Evolutionary conservation across 2,113 vertebrate species (phyloP).

Genomic region (Laticauda laticaudata): DNA sequence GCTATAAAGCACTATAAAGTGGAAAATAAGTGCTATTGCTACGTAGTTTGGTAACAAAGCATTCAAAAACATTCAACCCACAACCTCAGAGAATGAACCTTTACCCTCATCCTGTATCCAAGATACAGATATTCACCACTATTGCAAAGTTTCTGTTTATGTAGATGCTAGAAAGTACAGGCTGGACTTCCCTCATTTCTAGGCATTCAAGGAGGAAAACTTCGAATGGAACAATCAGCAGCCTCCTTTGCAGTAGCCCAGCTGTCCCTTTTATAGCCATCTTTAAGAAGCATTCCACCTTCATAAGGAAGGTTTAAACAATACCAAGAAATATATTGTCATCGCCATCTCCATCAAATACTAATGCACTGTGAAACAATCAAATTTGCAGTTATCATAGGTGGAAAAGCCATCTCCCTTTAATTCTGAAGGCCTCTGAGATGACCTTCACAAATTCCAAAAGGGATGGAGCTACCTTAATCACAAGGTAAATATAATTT

Average conservation of each 20-base stretch:
- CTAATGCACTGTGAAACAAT: neutral
- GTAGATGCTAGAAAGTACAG: neutral
- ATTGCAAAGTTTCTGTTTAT: neutral
- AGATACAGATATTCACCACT: no score
- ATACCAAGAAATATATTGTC: neutral
- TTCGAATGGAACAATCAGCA: neutral
- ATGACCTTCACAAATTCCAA: neutral
- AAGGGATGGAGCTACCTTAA: neutral
- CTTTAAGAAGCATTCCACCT: neutral
- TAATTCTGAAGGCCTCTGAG: neutral
- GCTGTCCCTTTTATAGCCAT: neutral
- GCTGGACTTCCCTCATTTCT: neutral
- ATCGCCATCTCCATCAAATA: neutral
- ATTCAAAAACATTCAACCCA: no score
- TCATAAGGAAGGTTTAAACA: neutral
- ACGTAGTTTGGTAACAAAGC: no score
- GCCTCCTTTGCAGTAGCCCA: neutral
- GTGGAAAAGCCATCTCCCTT: neutral
- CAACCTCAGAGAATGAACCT: no score
- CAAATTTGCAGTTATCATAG: neutral
- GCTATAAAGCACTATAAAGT: no score
- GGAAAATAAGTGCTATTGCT: no score
- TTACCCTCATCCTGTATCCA: no score
- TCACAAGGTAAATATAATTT: neutral
- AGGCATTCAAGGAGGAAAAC: neutral